Evolutionary conservation across 2,797 vertebrate genomes (phyloP).

Genomic region (Setipinna tenuifilis): DNA sequence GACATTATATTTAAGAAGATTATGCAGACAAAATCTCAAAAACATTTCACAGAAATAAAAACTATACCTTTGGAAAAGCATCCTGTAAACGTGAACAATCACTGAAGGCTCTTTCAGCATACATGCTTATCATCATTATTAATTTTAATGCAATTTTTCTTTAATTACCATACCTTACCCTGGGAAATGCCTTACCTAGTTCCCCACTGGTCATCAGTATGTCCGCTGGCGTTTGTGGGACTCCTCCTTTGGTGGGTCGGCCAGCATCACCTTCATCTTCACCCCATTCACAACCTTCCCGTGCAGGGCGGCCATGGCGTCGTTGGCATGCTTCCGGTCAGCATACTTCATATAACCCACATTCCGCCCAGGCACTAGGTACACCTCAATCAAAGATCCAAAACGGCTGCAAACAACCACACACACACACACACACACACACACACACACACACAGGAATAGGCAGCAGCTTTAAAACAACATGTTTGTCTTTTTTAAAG

Average conservation of each 20-base stretch:
- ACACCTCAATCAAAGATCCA: conserved; percentile 91
- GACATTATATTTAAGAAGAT: conserved; percentile 10
- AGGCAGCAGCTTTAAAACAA: not conserved
- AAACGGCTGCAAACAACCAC: conserved; percentile 78
- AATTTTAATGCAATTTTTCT: not conserved
- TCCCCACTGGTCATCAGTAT: conserved; percentile 70
- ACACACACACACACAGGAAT: not conserved
- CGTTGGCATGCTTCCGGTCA: conserved; percentile 86
- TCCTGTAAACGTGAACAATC: not conserved
- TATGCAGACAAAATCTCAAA: conserved; percentile 2
- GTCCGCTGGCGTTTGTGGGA: conserved; percentile 93
- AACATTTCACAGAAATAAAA: conserved; percentile 2
- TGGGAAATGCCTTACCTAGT: conserved; percentile 46
- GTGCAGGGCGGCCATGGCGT: conserved; percentile 87
- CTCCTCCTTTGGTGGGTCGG: conserved; percentile 91
- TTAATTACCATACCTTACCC: conserved; percentile 43
- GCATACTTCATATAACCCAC: conserved; percentile 93
- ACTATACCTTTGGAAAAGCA: not conserved
- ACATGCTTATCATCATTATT: not conserved
- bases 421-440: not conserved
- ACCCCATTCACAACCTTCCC: conserved; percentile 90
- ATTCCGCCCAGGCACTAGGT: conserved; percentile 91
- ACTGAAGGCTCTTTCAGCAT: not conserved
- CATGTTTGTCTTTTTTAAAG: not conserved
- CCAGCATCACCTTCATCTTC: conserved; percentile 93